These are phyloP conservation scores for Sinocyclocheilus anshuiensis DNA, from an alignment of 2,113 vertebrate species.

Conservation along the genomic window DNA sequence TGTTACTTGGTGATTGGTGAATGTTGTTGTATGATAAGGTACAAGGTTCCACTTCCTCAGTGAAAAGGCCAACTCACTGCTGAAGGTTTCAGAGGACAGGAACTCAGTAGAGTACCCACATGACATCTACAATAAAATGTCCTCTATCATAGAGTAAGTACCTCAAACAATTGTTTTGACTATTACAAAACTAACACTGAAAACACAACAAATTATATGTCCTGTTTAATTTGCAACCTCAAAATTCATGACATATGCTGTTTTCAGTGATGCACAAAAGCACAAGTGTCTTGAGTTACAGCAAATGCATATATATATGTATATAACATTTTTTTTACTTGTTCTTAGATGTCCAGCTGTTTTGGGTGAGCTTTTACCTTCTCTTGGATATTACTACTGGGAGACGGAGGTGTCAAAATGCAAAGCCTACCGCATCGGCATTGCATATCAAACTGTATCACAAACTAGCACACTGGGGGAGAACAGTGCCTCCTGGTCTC, in stretches of 20 bases:
- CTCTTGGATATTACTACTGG: slow-evolving; percentile 89
- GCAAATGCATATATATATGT: too few species aligned
- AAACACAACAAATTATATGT: not conserved
- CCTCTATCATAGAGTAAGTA: slow-evolving; percentile 31
- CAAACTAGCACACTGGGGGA: slow-evolving; percentile 76
- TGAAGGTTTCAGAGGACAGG: slow-evolving; percentile 82
- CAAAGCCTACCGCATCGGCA: slow-evolving; percentile 86
- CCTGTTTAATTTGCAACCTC: not conserved
- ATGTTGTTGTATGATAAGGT: slow-evolving; percentile 70
- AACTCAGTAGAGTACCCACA: slow-evolving; percentile 79
- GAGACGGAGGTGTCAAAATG: slow-evolving; percentile 83
- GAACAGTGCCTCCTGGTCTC: slow-evolving; percentile 86
- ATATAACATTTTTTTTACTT: not conserved
- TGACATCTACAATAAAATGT: slow-evolving; percentile 61
- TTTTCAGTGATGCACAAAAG: not conserved
- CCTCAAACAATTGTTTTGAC: not conserved
- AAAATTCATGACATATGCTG: not conserved
- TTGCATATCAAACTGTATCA: slow-evolving; percentile 72
- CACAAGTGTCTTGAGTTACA: too few species aligned
- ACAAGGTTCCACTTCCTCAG: slow-evolving; percentile 87
- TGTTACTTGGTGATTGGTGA: not conserved
- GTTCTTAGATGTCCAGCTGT: slow-evolving; percentile 74
- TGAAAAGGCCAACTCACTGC: slow-evolving; percentile 80
- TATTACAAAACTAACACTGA: not conserved
- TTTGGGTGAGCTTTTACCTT: slow-evolving; percentile 84